Evolutionary conservation across 2,113 vertebrate species (phyloP).

Genomic region (Crotalus viridis): DNA sequence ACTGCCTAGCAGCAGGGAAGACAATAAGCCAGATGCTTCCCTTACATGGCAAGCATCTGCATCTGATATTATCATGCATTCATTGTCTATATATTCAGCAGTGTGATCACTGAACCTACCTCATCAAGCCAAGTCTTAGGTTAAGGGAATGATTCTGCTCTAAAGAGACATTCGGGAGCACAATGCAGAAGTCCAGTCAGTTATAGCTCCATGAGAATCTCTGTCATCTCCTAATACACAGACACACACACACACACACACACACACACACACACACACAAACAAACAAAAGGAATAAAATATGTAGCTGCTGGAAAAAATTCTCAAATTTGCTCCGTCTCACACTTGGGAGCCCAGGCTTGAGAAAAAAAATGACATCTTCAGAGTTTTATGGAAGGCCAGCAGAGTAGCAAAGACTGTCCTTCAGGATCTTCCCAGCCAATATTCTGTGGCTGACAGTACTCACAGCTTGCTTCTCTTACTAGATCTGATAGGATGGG

Average conservation of each 20-base stretch:
- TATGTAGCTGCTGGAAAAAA: background rate
- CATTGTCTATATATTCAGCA: background rate
- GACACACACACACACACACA: background rate
- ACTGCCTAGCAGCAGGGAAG: background rate
- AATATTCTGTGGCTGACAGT: background rate
- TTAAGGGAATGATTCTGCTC: slow-evolving; percentile 18
- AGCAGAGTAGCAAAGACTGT: background rate
- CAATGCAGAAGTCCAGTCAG: background rate
- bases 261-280: background rate
- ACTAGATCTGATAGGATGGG: background rate
- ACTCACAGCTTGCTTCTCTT: background rate
- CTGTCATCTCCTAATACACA: background rate
- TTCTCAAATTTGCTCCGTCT: background rate
- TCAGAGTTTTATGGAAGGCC: background rate
- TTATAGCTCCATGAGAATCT: background rate
- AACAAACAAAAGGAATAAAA: background rate
- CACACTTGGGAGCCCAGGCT: background rate
- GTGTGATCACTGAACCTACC: slow-evolving; percentile 5
- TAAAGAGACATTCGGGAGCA: background rate
- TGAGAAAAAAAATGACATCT: background rate
- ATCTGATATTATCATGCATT: background rate
- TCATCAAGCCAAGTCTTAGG: slow-evolving; percentile 11
- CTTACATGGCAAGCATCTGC: slow-evolving; percentile 15
- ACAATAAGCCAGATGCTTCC: slow-evolving; percentile 19
- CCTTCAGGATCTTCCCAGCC: background rate